A percentile compares a stretch with the other conserved stretches of the same genome.
phyloP scores from a whole-genome alignment of 2,797 vertebrate species.

The Silurus lanzhouensis region DNA sequence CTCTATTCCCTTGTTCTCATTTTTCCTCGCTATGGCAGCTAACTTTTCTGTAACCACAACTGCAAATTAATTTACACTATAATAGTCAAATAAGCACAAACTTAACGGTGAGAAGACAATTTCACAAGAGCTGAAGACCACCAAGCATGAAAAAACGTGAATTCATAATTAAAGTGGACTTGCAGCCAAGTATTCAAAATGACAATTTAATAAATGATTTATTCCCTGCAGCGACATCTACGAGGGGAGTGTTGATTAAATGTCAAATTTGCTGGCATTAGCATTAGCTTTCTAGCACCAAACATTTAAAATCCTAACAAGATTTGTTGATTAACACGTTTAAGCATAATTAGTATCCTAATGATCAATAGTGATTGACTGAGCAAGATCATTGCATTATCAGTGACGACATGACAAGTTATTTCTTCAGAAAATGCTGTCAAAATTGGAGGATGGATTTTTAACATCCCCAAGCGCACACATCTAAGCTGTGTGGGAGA shows the following conservation, averaged over 20 bases:
- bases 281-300: background rate
- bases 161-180: background rate
- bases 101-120: background rate
- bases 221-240: background rate
- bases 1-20: background rate
- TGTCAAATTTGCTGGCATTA: background rate
- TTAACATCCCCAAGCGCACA: background rate
- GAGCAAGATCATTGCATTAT: background rate
- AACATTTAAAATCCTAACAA: background rate
- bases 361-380: background rate
- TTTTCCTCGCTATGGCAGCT: background rate
- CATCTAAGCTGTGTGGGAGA: background rate
- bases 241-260: background rate
- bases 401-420: background rate
- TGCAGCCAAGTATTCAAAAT: background rate
- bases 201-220: background rate
- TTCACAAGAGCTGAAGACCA: background rate
- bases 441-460: background rate
- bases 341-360: background rate
- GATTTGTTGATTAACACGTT: background rate
- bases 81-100: background rate
- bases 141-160: background rate
- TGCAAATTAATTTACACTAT: background rate
- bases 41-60: background rate
- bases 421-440: background rate